Base-by-base conservation (phyloP, 2,797 vertebrate species). In the Galagoides demidoff region DNA sequence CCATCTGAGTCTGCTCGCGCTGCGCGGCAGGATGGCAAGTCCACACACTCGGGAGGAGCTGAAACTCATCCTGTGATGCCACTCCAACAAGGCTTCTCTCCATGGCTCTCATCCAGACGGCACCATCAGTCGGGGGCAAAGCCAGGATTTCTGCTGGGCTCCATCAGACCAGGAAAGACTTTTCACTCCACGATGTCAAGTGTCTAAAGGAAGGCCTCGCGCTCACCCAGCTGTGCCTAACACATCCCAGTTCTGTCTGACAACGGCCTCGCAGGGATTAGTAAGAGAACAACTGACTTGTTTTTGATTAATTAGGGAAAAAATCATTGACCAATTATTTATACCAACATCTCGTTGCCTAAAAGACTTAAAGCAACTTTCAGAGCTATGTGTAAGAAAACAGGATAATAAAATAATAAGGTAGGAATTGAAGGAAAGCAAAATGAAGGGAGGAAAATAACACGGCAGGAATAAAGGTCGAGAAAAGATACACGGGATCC, bases 1-100 rank as follows among this genome's bases (percentile, higher is more conserved):
- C 9, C 3, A 25, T 25, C 1, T 4, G 17, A 39, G 27, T 27
- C 39, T 12, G 3, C 8, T 7, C 0, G 1, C n/a, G 31, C n/a
- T 43, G 63, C 17, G 16, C 2, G 2, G 6, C 19, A 34, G 25
- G 22, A 82, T 6, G 34, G 13, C 37, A 11, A 37, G n/a, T 27
- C 45, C 68, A 7, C 5, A 31, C 0, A 1, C 2, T 29, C 12
- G 68, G 52, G 71, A 71, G 43, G 45, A 1, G 19, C 13, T 4
- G 22, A 37, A 7, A 11, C 17, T 10, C 8, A 20, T 55, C 17
- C 49, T 34, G 3, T 55, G 7, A 16, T 1, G 37, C 43, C 68
- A 17, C 23, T 39, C 4, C 34, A n/a, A 34, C 22, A 2, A 39
- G 4, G 20, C 29, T 12, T 20, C 17, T n/a, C 23, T 37, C 22